A percentile compares a stretch with the other conserved stretches of the same genome.
Conservation (phyloP, 1,140 invertebrate species). For the Subanguina moxae region DNA sequence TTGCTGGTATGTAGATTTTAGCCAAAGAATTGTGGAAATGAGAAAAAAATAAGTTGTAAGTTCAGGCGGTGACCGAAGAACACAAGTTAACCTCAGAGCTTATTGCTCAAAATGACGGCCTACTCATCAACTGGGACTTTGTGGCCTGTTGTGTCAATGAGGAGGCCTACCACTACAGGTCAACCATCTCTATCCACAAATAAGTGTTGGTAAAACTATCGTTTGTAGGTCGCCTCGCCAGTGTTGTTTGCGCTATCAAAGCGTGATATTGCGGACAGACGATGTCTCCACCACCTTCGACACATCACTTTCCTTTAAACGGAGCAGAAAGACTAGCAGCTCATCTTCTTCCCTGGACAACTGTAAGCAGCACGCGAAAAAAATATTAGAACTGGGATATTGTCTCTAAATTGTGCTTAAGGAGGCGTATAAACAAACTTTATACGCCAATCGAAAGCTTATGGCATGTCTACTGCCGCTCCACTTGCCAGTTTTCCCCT, state of each 20-base stretch:
- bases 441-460: too few relatives aligned
- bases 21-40: too few relatives aligned
- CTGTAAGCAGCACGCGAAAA: too few relatives aligned
- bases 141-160: slow-evolving; percentile 27
- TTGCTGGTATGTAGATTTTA: slow-evolving; percentile 24
- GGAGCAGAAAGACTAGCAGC: not conserved
- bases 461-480: too few relatives aligned
- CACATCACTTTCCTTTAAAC: not conserved
- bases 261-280: slow-evolving; percentile 16
- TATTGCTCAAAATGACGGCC: not conserved
- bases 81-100: not conserved
- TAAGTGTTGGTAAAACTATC: slow-evolving; percentile 9
- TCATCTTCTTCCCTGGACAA: not conserved
- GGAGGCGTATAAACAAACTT: too few relatives aligned
- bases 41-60: too few relatives aligned
- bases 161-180: slow-evolving; percentile 17
- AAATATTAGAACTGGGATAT: too few relatives aligned
- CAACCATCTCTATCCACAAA: not conserved
- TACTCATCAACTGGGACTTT: slow-evolving; percentile 35
- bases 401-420: too few relatives aligned
- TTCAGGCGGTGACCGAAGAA: not conserved
- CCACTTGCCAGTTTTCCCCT: too few relatives aligned
- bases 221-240: slow-evolving; percentile 29
- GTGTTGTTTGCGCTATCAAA: slow-evolving; percentile 23
- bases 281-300: slow-evolving; percentile 1